phyloP scores from a whole-genome alignment of 2,888 invertebrate genomes.

The Phengaris arion region DNA sequence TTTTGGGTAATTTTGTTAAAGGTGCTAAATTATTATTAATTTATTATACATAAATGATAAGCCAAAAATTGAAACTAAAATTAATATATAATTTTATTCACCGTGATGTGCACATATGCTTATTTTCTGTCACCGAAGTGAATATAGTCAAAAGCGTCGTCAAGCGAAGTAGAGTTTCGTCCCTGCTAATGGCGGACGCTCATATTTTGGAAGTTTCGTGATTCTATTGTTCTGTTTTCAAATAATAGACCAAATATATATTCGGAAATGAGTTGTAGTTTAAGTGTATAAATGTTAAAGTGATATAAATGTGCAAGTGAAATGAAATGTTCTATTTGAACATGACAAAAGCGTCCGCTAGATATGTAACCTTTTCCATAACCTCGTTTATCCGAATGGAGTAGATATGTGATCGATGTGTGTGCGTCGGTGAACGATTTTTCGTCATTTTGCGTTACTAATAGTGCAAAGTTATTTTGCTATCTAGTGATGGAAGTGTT shows the following conservation, averaged over 20 bases:
- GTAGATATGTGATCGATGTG: constrained; percentile 87
- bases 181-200: constrained; percentile 79
- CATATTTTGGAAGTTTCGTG: constrained; percentile 79
- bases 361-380: constrained; percentile 86
- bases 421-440: constrained; percentile 84
- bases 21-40: constrained; percentile 31
- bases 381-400: constrained; percentile 88
- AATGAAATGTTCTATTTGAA: constrained; percentile 73
- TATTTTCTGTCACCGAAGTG: constrained; percentile 70
- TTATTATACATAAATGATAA: constrained; percentile 18
- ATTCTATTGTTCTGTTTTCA: constrained; percentile 75
- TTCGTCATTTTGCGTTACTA: constrained; percentile 75
- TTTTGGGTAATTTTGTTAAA: constrained; percentile 45
- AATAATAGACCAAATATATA: constrained; percentile 57
- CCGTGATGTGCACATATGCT: constrained; percentile 45
- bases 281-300: constrained; percentile 58
- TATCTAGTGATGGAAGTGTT: constrained; percentile 78
- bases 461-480: constrained; percentile 66
- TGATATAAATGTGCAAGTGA: constrained; percentile 70
- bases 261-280: constrained; percentile 65
- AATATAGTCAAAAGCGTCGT: constrained; percentile 77
- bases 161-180: constrained; percentile 74
- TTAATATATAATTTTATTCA: constrained; percentile 37
- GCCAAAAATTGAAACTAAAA: constrained; percentile 22
- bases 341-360: constrained; percentile 79